Conservation (phyloP, 2,888 invertebrate genomes). For the Phrixothrix hirtus region DNA sequence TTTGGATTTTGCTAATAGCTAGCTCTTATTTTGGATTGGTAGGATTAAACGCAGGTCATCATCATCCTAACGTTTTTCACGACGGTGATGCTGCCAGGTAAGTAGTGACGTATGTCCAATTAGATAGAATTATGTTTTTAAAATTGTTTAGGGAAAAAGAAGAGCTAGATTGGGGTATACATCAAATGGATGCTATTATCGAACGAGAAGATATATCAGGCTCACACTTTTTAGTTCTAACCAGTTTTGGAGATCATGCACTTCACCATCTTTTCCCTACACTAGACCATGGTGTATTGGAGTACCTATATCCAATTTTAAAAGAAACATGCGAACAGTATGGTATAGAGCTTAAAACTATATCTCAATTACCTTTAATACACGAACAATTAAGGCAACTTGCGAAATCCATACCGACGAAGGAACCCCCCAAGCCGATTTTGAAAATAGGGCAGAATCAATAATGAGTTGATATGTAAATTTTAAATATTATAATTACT, state of each 20-base stretch:
- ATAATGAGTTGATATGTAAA: too few relatives aligned
- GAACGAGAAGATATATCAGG: constrained; percentile 72
- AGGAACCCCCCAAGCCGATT: constrained; percentile 37
- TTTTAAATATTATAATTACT: constrained; percentile 36
- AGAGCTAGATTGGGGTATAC: constrained; percentile 67
- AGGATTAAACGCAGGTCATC: constrained; percentile 76
- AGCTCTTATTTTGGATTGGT: constrained; percentile 67
- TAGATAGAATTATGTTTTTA: neutral
- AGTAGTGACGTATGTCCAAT: too few relatives aligned
- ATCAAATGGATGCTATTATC: constrained; percentile 74
- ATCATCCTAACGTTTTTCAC: constrained; percentile 78
- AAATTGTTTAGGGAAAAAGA: constrained; percentile 2
- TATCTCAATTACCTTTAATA: constrained; percentile 65
- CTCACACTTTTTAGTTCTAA: constrained; percentile 70
- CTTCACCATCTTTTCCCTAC: constrained; percentile 85
- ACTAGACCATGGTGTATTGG: constrained; percentile 74
- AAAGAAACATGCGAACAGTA: constrained; percentile 68
- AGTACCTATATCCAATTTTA: constrained; percentile 67
- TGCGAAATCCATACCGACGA: constrained; percentile 56
- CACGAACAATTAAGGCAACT: constrained; percentile 71
- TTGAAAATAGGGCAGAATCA: neutral
- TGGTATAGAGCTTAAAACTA: constrained; percentile 58
- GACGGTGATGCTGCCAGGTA: constrained; percentile 74
- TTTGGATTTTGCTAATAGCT: constrained; percentile 63
- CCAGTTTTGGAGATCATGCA: constrained; percentile 77